phyloP scores from a whole-genome alignment of 2,797 vertebrate species.

The Mionectes olivaceus region DNA sequence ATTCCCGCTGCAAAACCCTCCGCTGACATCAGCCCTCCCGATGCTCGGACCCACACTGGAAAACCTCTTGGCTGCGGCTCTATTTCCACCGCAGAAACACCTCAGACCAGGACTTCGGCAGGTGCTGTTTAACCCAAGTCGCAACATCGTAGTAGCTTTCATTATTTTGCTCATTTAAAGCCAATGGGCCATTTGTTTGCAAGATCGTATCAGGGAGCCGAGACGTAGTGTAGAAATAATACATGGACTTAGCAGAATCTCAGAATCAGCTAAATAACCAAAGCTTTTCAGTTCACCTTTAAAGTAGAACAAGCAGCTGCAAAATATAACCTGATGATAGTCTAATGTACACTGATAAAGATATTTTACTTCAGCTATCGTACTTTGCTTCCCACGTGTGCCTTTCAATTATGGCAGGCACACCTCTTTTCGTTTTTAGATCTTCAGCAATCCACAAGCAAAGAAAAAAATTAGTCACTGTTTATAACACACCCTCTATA shows the following conservation, averaged over 20 bases:
- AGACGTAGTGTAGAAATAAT: neutral
- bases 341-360: accelerated
- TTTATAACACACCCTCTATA: neutral
- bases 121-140: neutral
- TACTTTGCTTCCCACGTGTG: neutral
- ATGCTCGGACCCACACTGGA: accelerated
- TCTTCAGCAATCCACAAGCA: neutral
- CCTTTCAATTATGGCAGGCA: accelerated
- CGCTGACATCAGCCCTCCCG: no score
- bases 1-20: no score
- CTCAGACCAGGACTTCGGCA: neutral
- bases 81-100: accelerated
- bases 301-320: neutral
- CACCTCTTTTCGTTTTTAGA: neutral
- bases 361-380: accelerated
- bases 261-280: neutral
- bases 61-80: no score
- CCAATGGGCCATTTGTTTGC: neutral
- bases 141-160: accelerated
- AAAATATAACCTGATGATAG: neutral
- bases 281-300: neutral
- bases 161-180: neutral
- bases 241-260: neutral
- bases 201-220: neutral
- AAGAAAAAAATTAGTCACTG: neutral